A percentile compares a stretch with the other conserved stretches of the same genome.
Evolutionary conservation across 2,113 vertebrate species (phyloP).

Genomic region (Tauraco erythrolophus): DNA sequence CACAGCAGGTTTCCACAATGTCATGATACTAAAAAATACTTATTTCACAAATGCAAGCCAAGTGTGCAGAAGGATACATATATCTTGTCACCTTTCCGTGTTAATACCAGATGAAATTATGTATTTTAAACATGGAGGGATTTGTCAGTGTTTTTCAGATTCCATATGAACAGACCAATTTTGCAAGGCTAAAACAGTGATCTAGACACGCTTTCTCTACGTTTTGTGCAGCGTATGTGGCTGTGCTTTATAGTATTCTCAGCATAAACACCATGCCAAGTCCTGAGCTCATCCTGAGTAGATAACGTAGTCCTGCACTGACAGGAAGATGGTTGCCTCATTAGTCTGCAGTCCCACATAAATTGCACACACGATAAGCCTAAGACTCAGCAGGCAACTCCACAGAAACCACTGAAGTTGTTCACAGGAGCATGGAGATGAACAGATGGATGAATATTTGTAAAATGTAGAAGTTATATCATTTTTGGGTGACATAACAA

Average conservation of each 20-base stretch:
- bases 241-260: background rate
- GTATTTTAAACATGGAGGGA: background rate
- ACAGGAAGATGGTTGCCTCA: background rate
- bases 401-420: background rate
- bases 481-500: background rate
- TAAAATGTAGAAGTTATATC: background rate
- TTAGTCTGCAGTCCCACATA: background rate
- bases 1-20: background rate
- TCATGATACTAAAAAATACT: background rate
- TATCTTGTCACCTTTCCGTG: background rate
- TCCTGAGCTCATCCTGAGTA: background rate
- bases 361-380: background rate
- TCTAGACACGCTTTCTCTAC: background rate
- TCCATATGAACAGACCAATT: background rate
- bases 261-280: background rate
- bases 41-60: background rate
- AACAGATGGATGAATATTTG: slow-evolving; percentile 8
- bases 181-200: background rate
- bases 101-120: background rate
- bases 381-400: background rate
- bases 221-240: background rate
- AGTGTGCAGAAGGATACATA: background rate
- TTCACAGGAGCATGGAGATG: background rate
- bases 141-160: background rate
- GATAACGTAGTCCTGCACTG: background rate